Conservation (phyloP, 53 echinoderm and acorn worm species). For the Astropecten irregularis region DNA sequence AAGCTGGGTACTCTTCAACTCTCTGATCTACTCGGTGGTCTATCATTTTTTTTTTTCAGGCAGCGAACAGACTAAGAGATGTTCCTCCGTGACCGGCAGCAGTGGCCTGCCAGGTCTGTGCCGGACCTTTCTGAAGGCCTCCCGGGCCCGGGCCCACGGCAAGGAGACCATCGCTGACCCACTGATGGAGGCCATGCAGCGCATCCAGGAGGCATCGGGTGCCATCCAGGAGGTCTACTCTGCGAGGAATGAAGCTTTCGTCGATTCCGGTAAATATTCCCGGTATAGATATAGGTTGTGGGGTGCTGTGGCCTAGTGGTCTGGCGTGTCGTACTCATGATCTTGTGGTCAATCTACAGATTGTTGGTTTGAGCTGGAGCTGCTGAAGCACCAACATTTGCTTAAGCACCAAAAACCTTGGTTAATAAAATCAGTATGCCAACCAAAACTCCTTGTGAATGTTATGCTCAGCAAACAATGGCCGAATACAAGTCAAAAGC, state of each 20-base stretch:
- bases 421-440: too few relatives aligned
- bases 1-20: too few relatives aligned
- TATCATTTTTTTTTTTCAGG: not conserved
- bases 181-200: conserved; percentile 63
- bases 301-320: too few relatives aligned
- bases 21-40: too few relatives aligned
- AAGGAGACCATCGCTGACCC: conserved; percentile 68
- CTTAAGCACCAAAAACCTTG: too few relatives aligned
- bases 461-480: too few relatives aligned
- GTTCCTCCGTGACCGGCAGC: not conserved
- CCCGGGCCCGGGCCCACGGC: not conserved
- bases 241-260: conserved; percentile 33
- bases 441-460: too few relatives aligned
- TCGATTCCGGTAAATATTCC: conserved; percentile 1
- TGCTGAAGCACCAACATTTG: too few relatives aligned
- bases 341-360: too few relatives aligned
- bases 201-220: conserved; percentile 46
- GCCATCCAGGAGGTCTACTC: conserved; percentile 21
- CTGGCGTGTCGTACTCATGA: too few relatives aligned
- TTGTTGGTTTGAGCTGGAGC: too few relatives aligned
- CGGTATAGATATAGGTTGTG: not conserved
- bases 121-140: conserved; percentile 13
- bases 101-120: conserved; percentile 41
- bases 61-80: not conserved
- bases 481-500: too few relatives aligned